Percentiles rank a stretch among this genome's conserved stretches.
These are phyloP conservation scores for Ylistrum balloti DNA, from an alignment of 1,140 invertebrate genomes.

Conservation along the genomic window DNA sequence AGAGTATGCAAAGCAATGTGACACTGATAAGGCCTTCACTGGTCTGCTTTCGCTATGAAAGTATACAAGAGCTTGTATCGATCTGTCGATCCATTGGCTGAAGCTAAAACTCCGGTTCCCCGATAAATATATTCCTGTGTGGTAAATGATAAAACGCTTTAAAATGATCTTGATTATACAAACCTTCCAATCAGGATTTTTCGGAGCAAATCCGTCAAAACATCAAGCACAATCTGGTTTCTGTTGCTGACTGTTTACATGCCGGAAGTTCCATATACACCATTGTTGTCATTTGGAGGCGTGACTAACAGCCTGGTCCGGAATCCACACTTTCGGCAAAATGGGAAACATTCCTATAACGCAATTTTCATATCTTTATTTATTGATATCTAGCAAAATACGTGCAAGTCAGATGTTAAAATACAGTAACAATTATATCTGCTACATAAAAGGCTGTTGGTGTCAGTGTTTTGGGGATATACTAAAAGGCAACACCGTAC, in stretches of 20 bases:
- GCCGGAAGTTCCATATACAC: conserved; percentile 14
- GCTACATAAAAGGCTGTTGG: no score
- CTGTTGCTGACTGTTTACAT: not conserved
- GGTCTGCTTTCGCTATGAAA: not conserved
- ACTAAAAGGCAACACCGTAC: no score
- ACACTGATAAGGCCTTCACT: not conserved
- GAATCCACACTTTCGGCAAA: conserved; percentile 48
- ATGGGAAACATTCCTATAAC: no score
- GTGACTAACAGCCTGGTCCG: conserved; percentile 13
- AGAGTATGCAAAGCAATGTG: no score
- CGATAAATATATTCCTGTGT: not conserved
- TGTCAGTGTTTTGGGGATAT: no score
- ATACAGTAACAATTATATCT: no score
- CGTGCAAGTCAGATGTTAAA: no score
- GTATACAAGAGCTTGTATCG: not conserved
- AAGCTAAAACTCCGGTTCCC: not conserved
- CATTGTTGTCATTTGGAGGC: conserved; percentile 33
- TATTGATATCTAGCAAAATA: no score
- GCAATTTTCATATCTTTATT: no score
- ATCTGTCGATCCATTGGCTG: no score
- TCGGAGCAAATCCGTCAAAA: not conserved
- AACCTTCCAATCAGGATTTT: conserved; percentile 25
- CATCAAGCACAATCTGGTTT: not conserved
- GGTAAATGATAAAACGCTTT: not conserved
- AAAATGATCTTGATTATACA: not conserved